A percentile compares a stretch with the other conserved stretches of the same genome.
phyloP scores from a whole-genome alignment of 2,113 vertebrate genomes.

The Neolamprologus ventralis region DNA sequence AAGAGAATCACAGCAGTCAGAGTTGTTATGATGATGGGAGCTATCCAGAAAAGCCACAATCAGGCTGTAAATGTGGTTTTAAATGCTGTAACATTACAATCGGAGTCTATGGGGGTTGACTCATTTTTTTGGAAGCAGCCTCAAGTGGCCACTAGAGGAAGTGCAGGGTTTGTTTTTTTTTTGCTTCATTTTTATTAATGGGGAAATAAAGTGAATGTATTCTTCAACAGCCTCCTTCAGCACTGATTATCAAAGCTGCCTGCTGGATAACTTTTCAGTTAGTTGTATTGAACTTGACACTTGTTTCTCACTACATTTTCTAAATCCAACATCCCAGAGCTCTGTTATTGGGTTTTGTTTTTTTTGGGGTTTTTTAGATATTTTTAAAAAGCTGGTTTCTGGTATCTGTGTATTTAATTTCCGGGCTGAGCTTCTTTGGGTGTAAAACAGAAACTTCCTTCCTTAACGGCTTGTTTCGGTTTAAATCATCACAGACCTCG shows the following conservation, averaged over 20 bases:
- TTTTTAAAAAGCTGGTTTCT: neutral
- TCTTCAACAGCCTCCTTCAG: neutral
- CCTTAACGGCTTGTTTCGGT: neutral
- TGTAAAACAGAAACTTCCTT: neutral
- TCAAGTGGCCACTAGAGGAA: neutral
- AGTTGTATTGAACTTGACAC: neutral
- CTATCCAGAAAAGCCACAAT: neutral
- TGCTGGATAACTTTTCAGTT: neutral
- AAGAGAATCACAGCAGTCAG: neutral
- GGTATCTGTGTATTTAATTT: neutral
- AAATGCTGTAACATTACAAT: neutral
- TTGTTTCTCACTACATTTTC: neutral
- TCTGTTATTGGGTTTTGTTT: neutral
- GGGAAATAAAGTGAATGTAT: neutral
- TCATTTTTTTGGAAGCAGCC: neutral
- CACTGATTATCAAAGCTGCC: neutral
- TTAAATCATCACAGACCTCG: neutral
- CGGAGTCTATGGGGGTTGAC: neutral
- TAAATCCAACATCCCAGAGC: neutral
- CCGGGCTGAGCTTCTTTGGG: neutral
- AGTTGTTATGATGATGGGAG: neutral
- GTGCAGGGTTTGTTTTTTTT: rapidly evolving
- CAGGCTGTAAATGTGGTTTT: neutral
- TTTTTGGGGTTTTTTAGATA: neutral
- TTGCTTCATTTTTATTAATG: neutral